Conservation (phyloP, 2,888 invertebrate species). For the Cephus nigrinus region DNA sequence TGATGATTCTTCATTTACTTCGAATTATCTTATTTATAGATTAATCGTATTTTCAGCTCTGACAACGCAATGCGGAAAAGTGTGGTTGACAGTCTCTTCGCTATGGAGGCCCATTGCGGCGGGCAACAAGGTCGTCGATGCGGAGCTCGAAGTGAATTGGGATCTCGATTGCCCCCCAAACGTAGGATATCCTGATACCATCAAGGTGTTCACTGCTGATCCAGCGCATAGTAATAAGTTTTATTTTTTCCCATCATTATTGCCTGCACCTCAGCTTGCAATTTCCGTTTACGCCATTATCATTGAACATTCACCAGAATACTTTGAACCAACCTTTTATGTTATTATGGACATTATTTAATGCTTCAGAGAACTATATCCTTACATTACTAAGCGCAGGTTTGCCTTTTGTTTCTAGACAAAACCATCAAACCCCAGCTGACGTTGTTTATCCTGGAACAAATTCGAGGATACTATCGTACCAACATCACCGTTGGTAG, state of each 20-base stretch:
- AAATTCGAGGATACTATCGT: slow-evolving; percentile 59
- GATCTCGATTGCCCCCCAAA: slow-evolving; percentile 62
- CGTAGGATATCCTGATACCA: slow-evolving; percentile 53
- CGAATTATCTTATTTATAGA: neutral
- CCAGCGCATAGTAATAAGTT: slow-evolving; percentile 50
- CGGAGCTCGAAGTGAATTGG: slow-evolving; percentile 70
- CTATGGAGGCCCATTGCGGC: slow-evolving; percentile 57
- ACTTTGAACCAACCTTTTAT: slow-evolving; percentile 4
- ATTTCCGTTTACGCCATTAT: neutral
- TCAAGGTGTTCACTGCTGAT: slow-evolving; percentile 59
- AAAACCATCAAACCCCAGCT: slow-evolving; percentile 48
- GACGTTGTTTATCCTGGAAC: slow-evolving; percentile 46
- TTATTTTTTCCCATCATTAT: slow-evolving; percentile 14
- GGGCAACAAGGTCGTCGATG: slow-evolving; percentile 58
- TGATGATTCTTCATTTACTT: no score
- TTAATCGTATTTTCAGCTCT: slow-evolving; percentile 33
- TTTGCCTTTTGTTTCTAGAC: slow-evolving; percentile 36
- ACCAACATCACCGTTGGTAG: slow-evolving; percentile 62
- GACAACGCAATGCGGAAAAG: slow-evolving; percentile 64
- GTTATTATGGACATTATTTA: neutral
- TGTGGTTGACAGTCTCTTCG: slow-evolving; percentile 69
- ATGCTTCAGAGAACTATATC: no score
- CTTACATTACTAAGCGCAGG: neutral
- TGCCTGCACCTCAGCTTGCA: slow-evolving; percentile 1
- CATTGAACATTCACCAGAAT: neutral